These are phyloP conservation scores for Agrenia bidenticulata DNA, from an alignment of 2,888 invertebrate genomes.

Conservation along the genomic window DNA sequence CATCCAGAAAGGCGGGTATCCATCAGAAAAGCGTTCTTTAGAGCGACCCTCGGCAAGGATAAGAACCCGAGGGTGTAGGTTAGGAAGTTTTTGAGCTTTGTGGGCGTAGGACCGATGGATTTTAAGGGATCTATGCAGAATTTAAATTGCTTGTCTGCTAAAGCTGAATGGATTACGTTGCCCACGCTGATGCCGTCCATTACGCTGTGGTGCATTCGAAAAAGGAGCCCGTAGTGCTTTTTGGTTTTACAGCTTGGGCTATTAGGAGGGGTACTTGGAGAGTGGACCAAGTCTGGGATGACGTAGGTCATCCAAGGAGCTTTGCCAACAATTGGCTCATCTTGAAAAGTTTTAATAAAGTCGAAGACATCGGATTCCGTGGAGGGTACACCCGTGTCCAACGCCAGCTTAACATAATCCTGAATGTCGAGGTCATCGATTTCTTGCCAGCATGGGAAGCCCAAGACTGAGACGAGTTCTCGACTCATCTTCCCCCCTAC, in stretches of 20 bases:
- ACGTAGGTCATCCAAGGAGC: slow-evolving; percentile 48
- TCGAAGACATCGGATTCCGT: slow-evolving; percentile 33
- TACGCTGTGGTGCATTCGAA: slow-evolving; percentile 43
- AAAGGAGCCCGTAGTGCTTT: slow-evolving; percentile 42
- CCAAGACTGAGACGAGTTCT: slow-evolving; percentile 24
- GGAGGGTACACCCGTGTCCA: slow-evolving; percentile 8
- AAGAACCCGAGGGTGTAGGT: slow-evolving; percentile 32
- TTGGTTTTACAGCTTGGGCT: neutral
- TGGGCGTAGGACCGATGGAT: no score
- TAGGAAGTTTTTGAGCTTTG: neutral
- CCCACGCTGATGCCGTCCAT: slow-evolving; percentile 43
- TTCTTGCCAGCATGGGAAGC: slow-evolving; percentile 47
- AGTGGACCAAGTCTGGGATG: slow-evolving; percentile 36
- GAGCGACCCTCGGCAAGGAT: slow-evolving; percentile 36
- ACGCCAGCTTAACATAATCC: slow-evolving; percentile 35
- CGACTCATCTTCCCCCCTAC: slow-evolving; percentile 33
- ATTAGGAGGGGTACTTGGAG: neutral
- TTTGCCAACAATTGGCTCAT: slow-evolving; percentile 26
- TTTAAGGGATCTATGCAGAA: slow-evolving; percentile 47
- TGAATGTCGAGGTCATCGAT: slow-evolving; percentile 27
- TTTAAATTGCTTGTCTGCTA: slow-evolving; percentile 48
- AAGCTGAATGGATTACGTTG: slow-evolving; percentile 41
- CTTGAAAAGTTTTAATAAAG: slow-evolving; percentile 39
- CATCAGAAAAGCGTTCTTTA: slow-evolving; percentile 22
- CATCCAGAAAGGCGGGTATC: slow-evolving; percentile 33